A percentile compares a stretch with the other conserved stretches of the same genome.
phyloP scores from a whole-genome alignment of 2,888 invertebrate species.

The Piscicola geometra region DNA sequence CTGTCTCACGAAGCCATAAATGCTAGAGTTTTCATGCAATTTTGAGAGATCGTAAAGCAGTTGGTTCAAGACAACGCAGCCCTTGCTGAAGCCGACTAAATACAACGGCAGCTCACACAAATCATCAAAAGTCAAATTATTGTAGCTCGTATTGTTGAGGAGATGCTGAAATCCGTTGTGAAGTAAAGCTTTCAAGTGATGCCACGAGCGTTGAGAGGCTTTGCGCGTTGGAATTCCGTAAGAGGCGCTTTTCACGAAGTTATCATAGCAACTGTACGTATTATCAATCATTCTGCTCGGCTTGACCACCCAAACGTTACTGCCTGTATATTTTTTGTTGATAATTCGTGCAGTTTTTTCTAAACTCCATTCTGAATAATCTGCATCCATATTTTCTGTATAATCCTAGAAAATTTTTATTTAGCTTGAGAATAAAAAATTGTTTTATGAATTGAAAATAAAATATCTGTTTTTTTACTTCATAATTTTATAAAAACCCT shows the following conservation, averaged over 20 bases:
- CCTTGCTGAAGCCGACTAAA: conserved; percentile 83
- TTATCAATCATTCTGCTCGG: conserved; percentile 70
- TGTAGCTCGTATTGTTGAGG: neutral
- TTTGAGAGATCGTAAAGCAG: conserved; percentile 67
- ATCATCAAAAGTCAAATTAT: neutral
- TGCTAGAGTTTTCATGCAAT: conserved; percentile 54
- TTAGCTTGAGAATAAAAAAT: neutral
- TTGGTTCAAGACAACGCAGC: conserved; percentile 87
- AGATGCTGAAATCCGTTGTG: conserved; percentile 44
- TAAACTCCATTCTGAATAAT: conserved; percentile 74
- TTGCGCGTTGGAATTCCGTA: conserved; percentile 74
- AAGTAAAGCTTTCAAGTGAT: conserved; percentile 66
- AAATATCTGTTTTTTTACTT: no score
- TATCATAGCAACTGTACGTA: conserved; percentile 80
- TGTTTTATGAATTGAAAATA: no score
- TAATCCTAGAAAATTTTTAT: conserved; percentile 65
- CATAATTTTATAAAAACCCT: no score
- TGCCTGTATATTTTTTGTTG: conserved; percentile 66
- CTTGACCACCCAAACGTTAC: conserved; percentile 51
- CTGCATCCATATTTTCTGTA: conserved; percentile 74
- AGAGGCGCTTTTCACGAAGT: conserved; percentile 76
- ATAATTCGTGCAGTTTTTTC: conserved; percentile 71
- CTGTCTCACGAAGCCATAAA: conserved; percentile 58
- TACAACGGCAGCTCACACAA: conserved; percentile 26
- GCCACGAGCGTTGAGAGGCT: conserved; percentile 68